These are phyloP conservation scores for Zaprionus capensis DNA, from an alignment of 1,140 invertebrate species.

Conservation along the genomic window DNA sequence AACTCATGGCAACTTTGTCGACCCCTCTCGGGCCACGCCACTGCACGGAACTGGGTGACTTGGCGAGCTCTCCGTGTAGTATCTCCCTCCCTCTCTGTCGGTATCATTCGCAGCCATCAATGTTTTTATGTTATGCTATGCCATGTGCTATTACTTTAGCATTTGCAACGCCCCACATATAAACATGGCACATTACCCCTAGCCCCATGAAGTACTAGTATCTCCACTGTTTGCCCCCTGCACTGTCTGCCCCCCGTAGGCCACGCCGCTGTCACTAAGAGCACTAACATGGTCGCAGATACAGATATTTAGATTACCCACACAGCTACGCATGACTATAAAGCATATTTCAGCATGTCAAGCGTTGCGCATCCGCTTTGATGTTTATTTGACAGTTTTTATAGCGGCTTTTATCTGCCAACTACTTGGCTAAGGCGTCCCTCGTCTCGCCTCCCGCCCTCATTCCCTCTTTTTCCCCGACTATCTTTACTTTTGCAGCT, in stretches of 20 bases:
- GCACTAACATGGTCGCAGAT: slow-evolving; percentile 50
- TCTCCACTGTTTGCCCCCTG: neutral
- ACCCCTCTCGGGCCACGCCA: slow-evolving; percentile 7
- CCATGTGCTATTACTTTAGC: slow-evolving; percentile 81
- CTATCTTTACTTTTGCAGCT: slow-evolving; percentile 24
- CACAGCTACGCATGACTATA: slow-evolving; percentile 77
- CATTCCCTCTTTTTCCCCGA: neutral
- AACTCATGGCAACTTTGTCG: neutral
- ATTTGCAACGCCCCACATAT: slow-evolving; percentile 64
- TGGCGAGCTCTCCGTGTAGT: slow-evolving; percentile 18
- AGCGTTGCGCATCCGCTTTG: slow-evolving; percentile 83
- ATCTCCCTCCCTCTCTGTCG: slow-evolving; percentile 15
- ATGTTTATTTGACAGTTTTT: slow-evolving; percentile 84
- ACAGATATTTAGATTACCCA: slow-evolving; percentile 34
- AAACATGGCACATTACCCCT: slow-evolving; percentile 38
- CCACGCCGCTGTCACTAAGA: slow-evolving; percentile 39
- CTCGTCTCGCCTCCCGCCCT: neutral
- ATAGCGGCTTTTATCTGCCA: slow-evolving; percentile 83
- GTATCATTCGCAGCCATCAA: slow-evolving; percentile 75
- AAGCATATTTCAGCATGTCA: slow-evolving; percentile 84
- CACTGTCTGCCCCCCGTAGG: neutral
- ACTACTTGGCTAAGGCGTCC: slow-evolving; percentile 65
- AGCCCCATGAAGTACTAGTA: neutral
- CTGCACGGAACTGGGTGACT: slow-evolving; percentile 11
- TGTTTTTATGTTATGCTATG: slow-evolving; percentile 71